Evolutionary conservation across 2,797 vertebrate genomes (phyloP).

Genomic region (Zalophus californianus): DNA sequence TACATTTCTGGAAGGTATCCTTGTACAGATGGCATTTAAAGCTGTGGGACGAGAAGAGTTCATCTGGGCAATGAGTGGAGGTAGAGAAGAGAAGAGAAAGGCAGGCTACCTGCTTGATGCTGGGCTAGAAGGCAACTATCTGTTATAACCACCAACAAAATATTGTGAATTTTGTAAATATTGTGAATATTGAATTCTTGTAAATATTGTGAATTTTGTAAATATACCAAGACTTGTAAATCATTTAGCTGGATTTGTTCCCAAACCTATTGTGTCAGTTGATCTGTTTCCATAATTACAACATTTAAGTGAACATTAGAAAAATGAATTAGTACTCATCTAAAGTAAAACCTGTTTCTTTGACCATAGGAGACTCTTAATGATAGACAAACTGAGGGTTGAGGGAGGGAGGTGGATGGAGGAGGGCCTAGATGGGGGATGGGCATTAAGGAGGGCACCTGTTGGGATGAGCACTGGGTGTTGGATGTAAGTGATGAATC

Average conservation of each 20-base stretch:
- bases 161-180: not conserved
- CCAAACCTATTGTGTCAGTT: not conserved
- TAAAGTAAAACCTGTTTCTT: not conserved
- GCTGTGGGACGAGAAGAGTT: not conserved
- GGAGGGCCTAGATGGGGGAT: not conserved
- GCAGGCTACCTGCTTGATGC: not conserved
- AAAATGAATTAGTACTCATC: not conserved
- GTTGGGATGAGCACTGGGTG: not conserved
- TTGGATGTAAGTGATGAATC: not conserved
- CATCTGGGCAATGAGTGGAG: not conserved
- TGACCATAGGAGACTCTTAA: not conserved
- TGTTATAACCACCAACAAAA: not conserved
- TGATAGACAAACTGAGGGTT: not conserved
- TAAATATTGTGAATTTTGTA: not conserved
- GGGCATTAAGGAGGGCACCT: not conserved
- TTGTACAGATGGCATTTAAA: not conserved
- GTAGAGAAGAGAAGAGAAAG: not conserved
- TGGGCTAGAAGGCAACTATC: not conserved
- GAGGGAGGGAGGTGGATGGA: not conserved
- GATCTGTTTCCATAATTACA: not conserved
- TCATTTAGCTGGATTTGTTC: not conserved
- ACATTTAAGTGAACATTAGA: not conserved
- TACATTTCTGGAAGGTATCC: not conserved
- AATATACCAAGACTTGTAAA: not conserved
- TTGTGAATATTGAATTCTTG: not conserved